These are phyloP conservation scores for Dasyornis broadbenti DNA, from an alignment of 2,113 vertebrate genomes.

Conservation along the genomic window DNA sequence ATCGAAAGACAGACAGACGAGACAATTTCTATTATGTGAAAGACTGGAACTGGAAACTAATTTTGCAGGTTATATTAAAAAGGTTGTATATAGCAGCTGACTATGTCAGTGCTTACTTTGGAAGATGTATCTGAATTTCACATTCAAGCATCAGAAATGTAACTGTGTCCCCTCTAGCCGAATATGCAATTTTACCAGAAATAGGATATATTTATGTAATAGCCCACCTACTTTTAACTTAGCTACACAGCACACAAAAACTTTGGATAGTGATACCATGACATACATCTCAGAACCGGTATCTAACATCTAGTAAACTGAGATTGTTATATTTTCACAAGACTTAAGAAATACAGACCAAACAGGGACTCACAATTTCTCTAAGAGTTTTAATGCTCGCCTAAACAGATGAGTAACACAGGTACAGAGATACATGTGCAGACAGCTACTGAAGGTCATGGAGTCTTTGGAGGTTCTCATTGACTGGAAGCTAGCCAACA, in stretches of 20 bases:
- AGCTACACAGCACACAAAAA: neutral
- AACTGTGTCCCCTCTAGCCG: neutral
- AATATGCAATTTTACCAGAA: neutral
- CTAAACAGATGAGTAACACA: neutral
- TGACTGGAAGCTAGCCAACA: neutral
- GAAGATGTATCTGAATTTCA: neutral
- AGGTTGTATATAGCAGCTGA: neutral
- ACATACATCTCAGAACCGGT: neutral
- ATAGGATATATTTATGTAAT: neutral
- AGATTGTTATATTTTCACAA: neutral
- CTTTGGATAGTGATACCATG: neutral
- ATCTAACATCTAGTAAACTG: neutral
- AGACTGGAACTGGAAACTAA: neutral
- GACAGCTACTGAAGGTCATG: neutral
- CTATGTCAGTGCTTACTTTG: neutral
- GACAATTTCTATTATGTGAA: neutral
- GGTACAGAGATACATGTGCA: neutral
- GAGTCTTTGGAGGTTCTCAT: accelerated
- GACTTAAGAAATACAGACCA: neutral
- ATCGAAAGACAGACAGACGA: neutral
- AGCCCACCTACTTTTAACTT: neutral
- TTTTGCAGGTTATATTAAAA: neutral
- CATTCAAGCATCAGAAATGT: neutral
- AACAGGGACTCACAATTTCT: neutral
- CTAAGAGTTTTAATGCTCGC: neutral